Percentiles rank a stretch among this genome's conserved stretches.
phyloP scores from a whole-genome alignment of 2,888 invertebrate genomes.

The Zeuzera pyrina region DNA sequence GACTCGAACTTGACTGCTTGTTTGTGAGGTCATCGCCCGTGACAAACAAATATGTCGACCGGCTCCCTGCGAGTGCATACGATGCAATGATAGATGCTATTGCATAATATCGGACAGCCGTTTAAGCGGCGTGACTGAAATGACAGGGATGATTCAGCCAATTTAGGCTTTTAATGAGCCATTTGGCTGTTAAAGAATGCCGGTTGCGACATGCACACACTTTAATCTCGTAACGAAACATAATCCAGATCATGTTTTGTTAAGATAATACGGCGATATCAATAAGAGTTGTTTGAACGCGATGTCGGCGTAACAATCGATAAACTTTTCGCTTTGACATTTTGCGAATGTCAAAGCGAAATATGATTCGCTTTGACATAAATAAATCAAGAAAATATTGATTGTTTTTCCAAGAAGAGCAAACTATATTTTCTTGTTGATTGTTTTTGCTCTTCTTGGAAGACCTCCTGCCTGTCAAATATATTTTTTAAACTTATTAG shows the following conservation, averaged over 20 bases:
- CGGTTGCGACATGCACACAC: constrained; percentile 14
- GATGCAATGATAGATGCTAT: constrained; percentile 17
- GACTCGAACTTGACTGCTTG: no score
- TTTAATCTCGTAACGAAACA: constrained; percentile 12
- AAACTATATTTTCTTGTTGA: no score
- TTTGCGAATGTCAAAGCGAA: no score
- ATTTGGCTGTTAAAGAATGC: constrained; percentile 9
- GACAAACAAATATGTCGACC: constrained; percentile 3
- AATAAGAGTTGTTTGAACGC: constrained; percentile 1
- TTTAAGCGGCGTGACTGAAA: constrained; percentile 18
- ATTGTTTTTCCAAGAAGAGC: no score
- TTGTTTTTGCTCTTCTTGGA: no score
- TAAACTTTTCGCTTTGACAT: background rate
- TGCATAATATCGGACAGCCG: constrained; percentile 16
- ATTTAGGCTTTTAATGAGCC: constrained; percentile 20
- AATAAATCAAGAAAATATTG: no score
- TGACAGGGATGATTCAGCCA: constrained; percentile 34
- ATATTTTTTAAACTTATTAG: no score
- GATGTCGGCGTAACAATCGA: constrained; percentile 1
- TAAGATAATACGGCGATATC: constrained; percentile 1
- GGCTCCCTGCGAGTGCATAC: constrained; percentile 12
- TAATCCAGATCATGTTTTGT: constrained; percentile 12
- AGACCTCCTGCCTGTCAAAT: no score
- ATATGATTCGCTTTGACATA: no score
- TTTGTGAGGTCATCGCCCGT: constrained; percentile 3